Percentiles rank a stretch among this genome's conserved stretches.
These are phyloP conservation scores for Marasmarcha lunaedactyla DNA, from an alignment of 2,888 invertebrate genomes.

Conservation along the genomic window DNA sequence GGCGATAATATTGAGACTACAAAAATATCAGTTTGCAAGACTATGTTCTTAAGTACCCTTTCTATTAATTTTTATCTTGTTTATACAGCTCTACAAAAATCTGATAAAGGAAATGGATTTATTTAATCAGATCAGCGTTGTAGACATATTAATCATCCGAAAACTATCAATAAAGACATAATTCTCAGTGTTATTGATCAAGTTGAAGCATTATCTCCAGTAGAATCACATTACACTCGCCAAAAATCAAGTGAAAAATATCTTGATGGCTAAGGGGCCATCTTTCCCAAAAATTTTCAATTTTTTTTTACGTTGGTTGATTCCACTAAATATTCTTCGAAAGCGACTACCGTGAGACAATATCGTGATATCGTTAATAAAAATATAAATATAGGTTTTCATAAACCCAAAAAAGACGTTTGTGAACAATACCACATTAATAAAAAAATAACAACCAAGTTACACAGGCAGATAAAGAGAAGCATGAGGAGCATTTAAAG, in stretches of 20 bases:
- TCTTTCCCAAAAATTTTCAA: constrained; percentile 4
- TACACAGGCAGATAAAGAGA: no score
- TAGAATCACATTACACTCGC: no score
- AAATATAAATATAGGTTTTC: constrained; percentile 3
- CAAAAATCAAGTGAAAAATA: constrained; percentile 8
- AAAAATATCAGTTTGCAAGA: no score
- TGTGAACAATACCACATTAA: background rate
- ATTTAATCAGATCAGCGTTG: no score
- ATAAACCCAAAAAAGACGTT: no score
- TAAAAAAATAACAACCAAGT: background rate
- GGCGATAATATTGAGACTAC: constrained; percentile 4
- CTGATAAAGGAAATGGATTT: no score
- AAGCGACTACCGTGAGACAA: constrained; percentile 2
- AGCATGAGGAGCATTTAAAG: no score
- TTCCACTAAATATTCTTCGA: background rate
- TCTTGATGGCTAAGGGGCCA: constrained; percentile 7
- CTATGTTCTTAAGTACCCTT: no score
- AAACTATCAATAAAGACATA: no score
- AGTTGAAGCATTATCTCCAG: constrained; percentile 6
- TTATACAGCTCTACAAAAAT: no score
- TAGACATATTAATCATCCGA: no score
- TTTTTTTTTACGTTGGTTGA: background rate
- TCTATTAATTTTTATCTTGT: no score
- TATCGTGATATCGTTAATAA: constrained; percentile 7
- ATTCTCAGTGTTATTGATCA: constrained; percentile 9